Evolutionary conservation across 2,888 invertebrate species (phyloP), one percentile per base, ranked within the genome.

Genomic region (Lepidonotus clava): DNA sequence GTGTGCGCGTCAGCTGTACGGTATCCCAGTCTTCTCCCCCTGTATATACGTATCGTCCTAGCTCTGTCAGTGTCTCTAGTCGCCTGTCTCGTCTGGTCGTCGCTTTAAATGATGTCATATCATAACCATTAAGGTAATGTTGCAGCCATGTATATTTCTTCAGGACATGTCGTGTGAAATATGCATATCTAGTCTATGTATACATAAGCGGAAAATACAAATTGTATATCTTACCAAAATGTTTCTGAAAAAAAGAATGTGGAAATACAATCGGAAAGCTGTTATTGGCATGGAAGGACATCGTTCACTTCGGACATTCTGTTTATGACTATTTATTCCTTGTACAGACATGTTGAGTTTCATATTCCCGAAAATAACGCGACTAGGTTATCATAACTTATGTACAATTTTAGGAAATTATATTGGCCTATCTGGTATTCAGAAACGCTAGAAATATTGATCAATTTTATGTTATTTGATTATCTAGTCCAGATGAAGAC

Each of bases 51-150:
- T 71, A 71, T 71, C 38, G 71, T 71, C 38, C 36, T 38, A n/a
- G n/a, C n/a, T n/a, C n/a, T n/a, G n/a, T n/a, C n/a, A n/a, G n/a
- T n/a, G n/a, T n/a, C n/a, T n/a, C n/a, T n/a, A n/a, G n/a, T n/a
- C n/a, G n/a, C n/a, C n/a, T n/a, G n/a, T n/a, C n/a, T n/a, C n/a
- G 71, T 71, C 71, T 71, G 71, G 71, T 71, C 71, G 38, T 24
- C n/a, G 71, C 71, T 71, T 36, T 71, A 34, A 36, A 36, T 1
- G 28, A 18, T 38, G n/a, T 38, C 71, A 36, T 71, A 71, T 11
- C 36, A 71, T 38, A 71, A 66, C 2, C 66, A 1, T 2, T 66
- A 24, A 24, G 32, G 24, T 61, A 61, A 32, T n/a, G 14, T 32
- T 5, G 28, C 24, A 61, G 61, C 61, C 61, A 18, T 71, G 71